phyloP scores from a whole-genome alignment of 2,888 invertebrate species.

The Tholera decimalis region DNA sequence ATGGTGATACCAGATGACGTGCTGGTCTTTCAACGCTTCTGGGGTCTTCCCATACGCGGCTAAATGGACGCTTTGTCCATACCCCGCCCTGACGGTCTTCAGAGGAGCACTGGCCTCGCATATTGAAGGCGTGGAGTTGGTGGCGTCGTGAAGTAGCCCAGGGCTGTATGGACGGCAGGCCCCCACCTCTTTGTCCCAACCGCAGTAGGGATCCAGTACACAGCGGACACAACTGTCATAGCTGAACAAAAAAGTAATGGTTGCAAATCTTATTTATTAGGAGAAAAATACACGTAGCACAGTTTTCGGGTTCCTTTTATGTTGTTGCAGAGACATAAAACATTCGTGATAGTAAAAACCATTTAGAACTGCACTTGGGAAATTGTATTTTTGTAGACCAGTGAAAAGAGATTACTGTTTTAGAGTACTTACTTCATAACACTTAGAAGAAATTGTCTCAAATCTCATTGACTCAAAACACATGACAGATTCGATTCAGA shows the following conservation, averaged over 20 bases:
- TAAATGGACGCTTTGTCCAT: conserved; percentile 92
- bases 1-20: conserved; percentile 90
- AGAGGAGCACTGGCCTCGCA: conserved; percentile 91
- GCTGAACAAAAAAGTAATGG: conserved; percentile 68
- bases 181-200: conserved; percentile 93
- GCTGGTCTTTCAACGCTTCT: conserved; percentile 86
- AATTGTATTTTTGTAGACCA: background rate
- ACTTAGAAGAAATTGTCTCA: background rate
- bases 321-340: conserved; percentile 5
- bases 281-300: background rate
- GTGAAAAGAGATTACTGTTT: conserved; percentile 12
- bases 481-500: too few relatives aligned
- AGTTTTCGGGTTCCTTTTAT: background rate
- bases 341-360: conserved; percentile 15
- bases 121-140: conserved; percentile 91
- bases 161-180: conserved; percentile 91
- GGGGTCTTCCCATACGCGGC: conserved; percentile 90
- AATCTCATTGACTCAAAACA: conserved; percentile 4
- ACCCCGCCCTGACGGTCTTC: conserved; percentile 91
- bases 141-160: conserved; percentile 91
- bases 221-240: conserved; percentile 93
- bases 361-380: background rate
- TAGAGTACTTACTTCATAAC: background rate
- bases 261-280: background rate
- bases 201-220: conserved; percentile 93